Evolutionary conservation across 2,113 vertebrate species (phyloP), one percentile per base, ranked within the genome.

Genomic region (Bos javanicus): DNA sequence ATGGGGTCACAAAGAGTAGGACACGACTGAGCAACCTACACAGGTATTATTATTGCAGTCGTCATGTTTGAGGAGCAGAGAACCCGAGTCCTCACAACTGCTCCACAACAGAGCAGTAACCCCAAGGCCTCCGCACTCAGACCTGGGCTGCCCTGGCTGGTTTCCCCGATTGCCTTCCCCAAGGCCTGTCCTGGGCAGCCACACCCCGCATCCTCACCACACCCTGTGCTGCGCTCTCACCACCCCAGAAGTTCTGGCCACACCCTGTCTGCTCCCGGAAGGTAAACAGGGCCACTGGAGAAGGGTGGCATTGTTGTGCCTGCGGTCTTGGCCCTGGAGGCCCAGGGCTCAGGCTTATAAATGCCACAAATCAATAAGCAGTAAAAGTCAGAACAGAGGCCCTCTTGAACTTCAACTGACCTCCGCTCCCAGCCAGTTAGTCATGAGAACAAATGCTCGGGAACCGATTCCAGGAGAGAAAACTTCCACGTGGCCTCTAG

Each of bases 181-280:
- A 56, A 36, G 71, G 94, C 89, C 83, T 28, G 74, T 33, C 74
- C 89, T 64, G 54, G 88, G 93, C 91, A 56, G 95, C 97, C 97
- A 94, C 97, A 90, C 97, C 97, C 97, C 15, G 64, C 36, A 48
- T 96, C 88, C 94, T 95, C 81, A 64, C 97, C 97, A 98, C 97
- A 94, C 97, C 97, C 97, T 57, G 87, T 60, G 88, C 56, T 78
- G 48, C 50, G 85, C 56, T 91, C 94, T 88, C 7, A 12, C 91
- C 91, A 92, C 95, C 46, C 85, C 62, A 96, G 90, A 90, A 95
- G 89, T 84, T 87, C 94, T 94, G 26, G 67, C 97, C 98, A 98
- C 98, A 97, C 98, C 97, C 98, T 39, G 96, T 80, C 96, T 67
- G 88, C 95, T 97, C 97, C 97, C 39, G 88, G 95, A 98, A 98